Evolutionary conservation across 2,797 vertebrate genomes (phyloP).

Genomic region (Hephaestus fuliginosus): DNA sequence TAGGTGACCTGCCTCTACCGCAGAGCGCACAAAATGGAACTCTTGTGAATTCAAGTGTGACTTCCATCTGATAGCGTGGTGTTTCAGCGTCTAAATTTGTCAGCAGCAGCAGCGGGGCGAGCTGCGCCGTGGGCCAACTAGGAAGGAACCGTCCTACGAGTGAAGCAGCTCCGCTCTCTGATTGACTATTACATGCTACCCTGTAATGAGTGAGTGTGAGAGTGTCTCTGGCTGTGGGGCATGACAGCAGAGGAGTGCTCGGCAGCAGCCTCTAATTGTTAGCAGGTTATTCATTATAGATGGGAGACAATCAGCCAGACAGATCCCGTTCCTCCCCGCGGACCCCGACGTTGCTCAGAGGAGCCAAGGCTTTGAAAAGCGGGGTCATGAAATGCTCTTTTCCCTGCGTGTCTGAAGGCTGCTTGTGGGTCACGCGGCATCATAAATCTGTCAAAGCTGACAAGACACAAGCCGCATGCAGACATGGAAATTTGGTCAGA

Average conservation of each 20-base stretch:
- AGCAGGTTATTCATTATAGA: constrained; percentile 73
- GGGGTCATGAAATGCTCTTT: constrained; percentile 39
- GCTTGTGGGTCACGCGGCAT: constrained; percentile 23
- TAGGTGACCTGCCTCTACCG: neutral
- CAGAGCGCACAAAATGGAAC: neutral
- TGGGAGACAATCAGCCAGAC: constrained; percentile 44
- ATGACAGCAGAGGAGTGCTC: constrained; percentile 40
- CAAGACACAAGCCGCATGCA: constrained; percentile 3
- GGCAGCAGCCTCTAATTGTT: constrained; percentile 67
- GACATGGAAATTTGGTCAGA: constrained; percentile 27
- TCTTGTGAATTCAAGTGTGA: neutral
- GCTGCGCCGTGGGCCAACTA: constrained; percentile 1
- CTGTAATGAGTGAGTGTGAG: constrained; percentile 58
- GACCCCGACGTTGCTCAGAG: constrained; percentile 35
- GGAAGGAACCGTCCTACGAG: constrained; percentile 21
- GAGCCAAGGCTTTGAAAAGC: constrained; percentile 29
- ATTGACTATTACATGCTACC: constrained; percentile 30
- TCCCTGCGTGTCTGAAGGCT: neutral
- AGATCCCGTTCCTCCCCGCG: constrained; percentile 30
- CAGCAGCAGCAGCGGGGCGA: constrained; percentile 20
- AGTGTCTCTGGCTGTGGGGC: constrained; percentile 56
- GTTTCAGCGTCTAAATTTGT: constrained; percentile 22
- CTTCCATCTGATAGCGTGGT: neutral
- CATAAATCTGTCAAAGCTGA: constrained; percentile 20
- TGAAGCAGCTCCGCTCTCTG: constrained; percentile 35